Evolutionary conservation across 2,888 invertebrate genomes (phyloP), one percentile per base, ranked within the genome.

Genomic region (Tridacna gigas): DNA sequence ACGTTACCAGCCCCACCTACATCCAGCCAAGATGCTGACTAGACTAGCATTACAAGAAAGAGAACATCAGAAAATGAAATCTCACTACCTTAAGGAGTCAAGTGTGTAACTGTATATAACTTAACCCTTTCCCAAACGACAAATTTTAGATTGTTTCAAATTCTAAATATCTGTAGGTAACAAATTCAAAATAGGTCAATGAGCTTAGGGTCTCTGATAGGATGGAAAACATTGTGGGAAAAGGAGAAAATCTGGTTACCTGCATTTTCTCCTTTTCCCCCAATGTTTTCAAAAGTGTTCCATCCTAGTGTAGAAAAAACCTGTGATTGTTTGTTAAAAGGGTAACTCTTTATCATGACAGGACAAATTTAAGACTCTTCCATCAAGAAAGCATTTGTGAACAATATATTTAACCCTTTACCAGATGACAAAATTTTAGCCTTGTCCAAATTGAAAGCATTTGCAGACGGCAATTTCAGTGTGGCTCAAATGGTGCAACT

Each of bases 1-100:
- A 0, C 66, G 85, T 20, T 88, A 85, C 56, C 81, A 85, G 69
- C 88, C 88, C 5, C 88, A 88, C 47, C 67, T 88, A 25, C 88
- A 88, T 45, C 69, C 67, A 3, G 88, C 83, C 12, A 85, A 83
- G 66, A 66, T 82, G 69, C 11, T 88, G 69, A 79, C 83, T 25
- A 74, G 73, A 51, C 48, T 88, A 15, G 88, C 80, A 12, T 26
- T 84, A 12, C 82, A 83, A n/a, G 79, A 84, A 4, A 76, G 79
- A 73, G 22, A 69, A n/a, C 63, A 51, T 37, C 74, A 65, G 56
- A 83, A 71, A 63, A 81, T 81, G 81, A 86, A 81, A 47, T 81
- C 82, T 12, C 80, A 85, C 37, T 83, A 77, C 63, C 51, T 82
- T 20, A 85, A 87, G 61, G 87, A 87, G 65, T 85, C 87, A 20